Evolutionary conservation across 2,888 invertebrate species (phyloP).

Genomic region (Steinernema hermaphroditum): DNA sequence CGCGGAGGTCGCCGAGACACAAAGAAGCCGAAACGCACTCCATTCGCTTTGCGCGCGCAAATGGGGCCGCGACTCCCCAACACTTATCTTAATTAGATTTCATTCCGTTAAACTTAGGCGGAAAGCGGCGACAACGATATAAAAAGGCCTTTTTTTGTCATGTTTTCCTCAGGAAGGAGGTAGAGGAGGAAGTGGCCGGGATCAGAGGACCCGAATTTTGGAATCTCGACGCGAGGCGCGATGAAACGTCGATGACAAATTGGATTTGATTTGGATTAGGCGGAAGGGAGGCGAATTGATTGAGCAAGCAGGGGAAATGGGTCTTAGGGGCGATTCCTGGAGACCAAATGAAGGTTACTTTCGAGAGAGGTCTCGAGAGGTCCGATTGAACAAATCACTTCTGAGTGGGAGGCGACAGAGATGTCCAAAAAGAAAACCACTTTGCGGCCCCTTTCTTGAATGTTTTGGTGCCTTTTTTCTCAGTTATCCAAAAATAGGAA

Average conservation of each 20-base stretch:
- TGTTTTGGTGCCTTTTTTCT: too few relatives aligned
- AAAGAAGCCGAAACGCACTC: slow-evolving; percentile 15
- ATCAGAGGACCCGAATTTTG: slow-evolving; percentile 8
- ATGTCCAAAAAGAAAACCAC: too few relatives aligned
- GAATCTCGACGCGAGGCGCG: slow-evolving; percentile 1
- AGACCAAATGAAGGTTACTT: background rate
- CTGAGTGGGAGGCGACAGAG: too few relatives aligned
- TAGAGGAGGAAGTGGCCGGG: background rate
- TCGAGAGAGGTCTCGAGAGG: background rate
- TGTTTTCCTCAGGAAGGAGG: background rate
- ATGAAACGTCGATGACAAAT: slow-evolving; percentile 17
- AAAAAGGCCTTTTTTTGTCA: background rate
- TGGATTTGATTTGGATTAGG: slow-evolving; percentile 23
- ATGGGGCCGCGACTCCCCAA: slow-evolving; percentile 24
- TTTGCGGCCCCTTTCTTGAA: too few relatives aligned
- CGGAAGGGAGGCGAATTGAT: slow-evolving; percentile 29
- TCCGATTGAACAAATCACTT: too few relatives aligned
- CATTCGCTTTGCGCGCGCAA: background rate
- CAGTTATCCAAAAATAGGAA: too few relatives aligned
- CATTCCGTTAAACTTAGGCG: background rate
- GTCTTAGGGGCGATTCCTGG: slow-evolving; percentile 12
- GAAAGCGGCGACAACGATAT: background rate
- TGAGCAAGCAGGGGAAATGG: slow-evolving; percentile 5
- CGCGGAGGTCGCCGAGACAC: background rate
- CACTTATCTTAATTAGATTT: slow-evolving; percentile 30